Percentiles rank a stretch among this genome's conserved stretches.
These are phyloP conservation scores for Todiramphus saurophagus DNA, from an alignment of 2,113 vertebrate genomes.

Conservation along the genomic window DNA sequence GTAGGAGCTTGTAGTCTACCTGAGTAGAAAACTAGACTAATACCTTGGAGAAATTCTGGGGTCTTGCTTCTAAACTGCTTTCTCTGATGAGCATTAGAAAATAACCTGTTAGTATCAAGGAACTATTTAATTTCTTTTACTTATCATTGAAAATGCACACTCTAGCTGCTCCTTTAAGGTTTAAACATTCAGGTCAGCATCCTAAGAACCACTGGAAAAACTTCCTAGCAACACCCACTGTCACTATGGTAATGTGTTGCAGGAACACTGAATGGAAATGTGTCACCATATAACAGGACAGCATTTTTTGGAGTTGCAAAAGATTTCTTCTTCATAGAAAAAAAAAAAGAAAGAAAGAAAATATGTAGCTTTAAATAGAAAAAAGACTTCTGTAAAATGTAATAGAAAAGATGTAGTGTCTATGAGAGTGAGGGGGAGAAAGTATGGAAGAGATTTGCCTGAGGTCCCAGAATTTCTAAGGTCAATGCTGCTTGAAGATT, in stretches of 20 bases:
- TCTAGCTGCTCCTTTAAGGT: neutral
- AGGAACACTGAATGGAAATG: neutral
- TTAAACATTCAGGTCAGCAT: neutral
- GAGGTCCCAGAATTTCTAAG: neutral
- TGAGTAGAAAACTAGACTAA: neutral
- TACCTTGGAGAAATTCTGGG: neutral
- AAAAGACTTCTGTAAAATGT: neutral
- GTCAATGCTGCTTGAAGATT: neutral
- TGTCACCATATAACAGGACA: neutral
- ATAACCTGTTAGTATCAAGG: neutral
- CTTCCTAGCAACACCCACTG: neutral
- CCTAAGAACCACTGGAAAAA: neutral
- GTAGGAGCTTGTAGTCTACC: neutral
- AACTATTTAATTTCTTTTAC: neutral
- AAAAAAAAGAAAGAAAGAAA: neutral
- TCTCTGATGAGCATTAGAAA: neutral
- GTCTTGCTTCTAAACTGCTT: neutral
- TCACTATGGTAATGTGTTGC: neutral
- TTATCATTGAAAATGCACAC: neutral
- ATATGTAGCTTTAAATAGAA: neutral
- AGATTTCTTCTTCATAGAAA: neutral
- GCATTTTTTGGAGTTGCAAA: neutral
- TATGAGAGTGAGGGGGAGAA: neutral
- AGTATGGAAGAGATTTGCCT: neutral
- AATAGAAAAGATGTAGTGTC: neutral